Percentiles rank a stretch among this genome's conserved stretches.
Evolutionary conservation across 2,888 invertebrate genomes (phyloP).

Genomic region (Chrysolina americana): DNA sequence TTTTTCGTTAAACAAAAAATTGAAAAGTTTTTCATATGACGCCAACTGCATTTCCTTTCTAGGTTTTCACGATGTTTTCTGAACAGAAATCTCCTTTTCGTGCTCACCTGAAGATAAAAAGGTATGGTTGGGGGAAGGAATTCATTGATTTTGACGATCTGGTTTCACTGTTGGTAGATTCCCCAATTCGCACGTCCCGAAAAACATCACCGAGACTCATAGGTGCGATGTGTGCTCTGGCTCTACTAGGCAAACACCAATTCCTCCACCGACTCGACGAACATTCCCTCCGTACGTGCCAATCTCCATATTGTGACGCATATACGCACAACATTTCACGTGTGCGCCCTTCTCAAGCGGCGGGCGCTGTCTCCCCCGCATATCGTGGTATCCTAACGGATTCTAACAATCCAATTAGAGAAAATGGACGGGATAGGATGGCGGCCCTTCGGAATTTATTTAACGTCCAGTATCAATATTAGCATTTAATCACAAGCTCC

Average conservation of each 20-base stretch:
- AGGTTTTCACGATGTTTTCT: no score
- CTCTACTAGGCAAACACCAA: background rate
- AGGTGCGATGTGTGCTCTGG: background rate
- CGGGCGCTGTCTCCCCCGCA: background rate
- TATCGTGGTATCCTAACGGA: slow-evolving; percentile 26
- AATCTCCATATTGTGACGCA: slow-evolving; percentile 9
- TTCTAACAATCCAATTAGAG: slow-evolving; percentile 46
- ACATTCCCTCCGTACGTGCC: slow-evolving; percentile 1
- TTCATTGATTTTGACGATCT: no score
- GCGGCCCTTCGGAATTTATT: slow-evolving; percentile 46
- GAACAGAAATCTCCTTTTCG: no score
- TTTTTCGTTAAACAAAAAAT: no score
- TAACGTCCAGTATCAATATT: slow-evolving; percentile 60
- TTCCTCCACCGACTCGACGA: background rate
- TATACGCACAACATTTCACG: background rate
- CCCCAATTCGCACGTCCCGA: background rate
- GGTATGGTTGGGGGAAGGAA: no score
- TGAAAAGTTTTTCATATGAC: no score
- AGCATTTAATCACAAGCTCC: slow-evolving; percentile 64
- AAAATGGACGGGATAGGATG: slow-evolving; percentile 31
- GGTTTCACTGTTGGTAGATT: background rate
- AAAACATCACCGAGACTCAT: background rate
- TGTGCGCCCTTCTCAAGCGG: background rate
- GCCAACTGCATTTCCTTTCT: no score
- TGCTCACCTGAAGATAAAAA: no score